Evolutionary conservation across 1,140 invertebrate species (phyloP).

Genomic region (Aphelenchoides avenae): DNA sequence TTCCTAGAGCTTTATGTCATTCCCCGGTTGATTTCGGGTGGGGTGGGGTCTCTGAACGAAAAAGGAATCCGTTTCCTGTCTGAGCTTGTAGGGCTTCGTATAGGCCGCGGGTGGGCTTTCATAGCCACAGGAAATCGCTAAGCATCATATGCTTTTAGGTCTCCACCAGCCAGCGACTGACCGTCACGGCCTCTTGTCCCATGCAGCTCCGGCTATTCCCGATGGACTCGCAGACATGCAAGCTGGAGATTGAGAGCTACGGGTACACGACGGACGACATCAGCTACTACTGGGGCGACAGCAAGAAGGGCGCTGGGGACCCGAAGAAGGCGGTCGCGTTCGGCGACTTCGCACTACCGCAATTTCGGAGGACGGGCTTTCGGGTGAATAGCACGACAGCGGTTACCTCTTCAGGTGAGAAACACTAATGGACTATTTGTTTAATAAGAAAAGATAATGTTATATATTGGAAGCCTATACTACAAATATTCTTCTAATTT

Average conservation of each 20-base stretch:
- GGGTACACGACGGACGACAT: conserved; percentile 30
- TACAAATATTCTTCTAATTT: no score
- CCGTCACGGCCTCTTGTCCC: conserved; percentile 90
- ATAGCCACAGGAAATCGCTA: no score
- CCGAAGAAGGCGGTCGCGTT: conserved; percentile 34
- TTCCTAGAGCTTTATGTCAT: no score
- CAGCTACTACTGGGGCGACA: conserved; percentile 13
- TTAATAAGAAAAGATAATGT: no score
- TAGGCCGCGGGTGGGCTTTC: no score
- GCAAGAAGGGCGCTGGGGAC: conserved; percentile 10
- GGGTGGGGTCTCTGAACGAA: no score
- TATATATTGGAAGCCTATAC: no score
- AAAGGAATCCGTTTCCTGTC: no score
- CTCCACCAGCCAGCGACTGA: conserved; percentile 66
- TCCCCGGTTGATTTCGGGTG: no score
- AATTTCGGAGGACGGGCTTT: conserved; percentile 40
- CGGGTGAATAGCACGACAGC: conserved; percentile 45
- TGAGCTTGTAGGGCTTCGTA: no score
- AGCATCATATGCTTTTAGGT: no score
- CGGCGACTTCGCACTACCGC: conserved; percentile 38
- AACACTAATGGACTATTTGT: no score
- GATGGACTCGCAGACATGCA: conserved; percentile 50
- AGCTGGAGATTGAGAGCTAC: conserved; percentile 61
- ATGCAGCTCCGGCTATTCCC: conserved; percentile 94
- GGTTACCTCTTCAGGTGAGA: conserved; percentile 44